These are phyloP conservation scores for Nycticryphes semicollaris DNA, from an alignment of 2,113 vertebrate species.

Conservation along the genomic window DNA sequence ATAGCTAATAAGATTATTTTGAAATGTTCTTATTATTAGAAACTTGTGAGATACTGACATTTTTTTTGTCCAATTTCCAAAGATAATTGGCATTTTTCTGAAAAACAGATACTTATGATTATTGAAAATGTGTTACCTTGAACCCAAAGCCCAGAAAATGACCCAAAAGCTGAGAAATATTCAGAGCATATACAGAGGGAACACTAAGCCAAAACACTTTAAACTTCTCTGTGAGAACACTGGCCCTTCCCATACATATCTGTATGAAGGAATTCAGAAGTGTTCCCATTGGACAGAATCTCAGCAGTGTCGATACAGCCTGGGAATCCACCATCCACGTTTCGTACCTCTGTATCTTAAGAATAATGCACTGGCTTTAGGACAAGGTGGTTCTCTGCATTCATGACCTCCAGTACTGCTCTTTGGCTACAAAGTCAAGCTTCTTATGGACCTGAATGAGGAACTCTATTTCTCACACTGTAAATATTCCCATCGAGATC, in stretches of 20 bases:
- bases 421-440: background rate
- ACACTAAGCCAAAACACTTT: background rate
- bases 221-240: background rate
- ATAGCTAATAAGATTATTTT: background rate
- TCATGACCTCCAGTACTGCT: background rate
- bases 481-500: background rate
- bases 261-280: background rate
- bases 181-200: background rate
- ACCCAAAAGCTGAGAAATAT: background rate
- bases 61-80: background rate
- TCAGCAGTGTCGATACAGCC: background rate
- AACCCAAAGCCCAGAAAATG: background rate
- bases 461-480: background rate
- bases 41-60: background rate
- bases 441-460: background rate
- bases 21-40: background rate
- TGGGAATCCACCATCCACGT: fast-evolving
- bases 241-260: background rate
- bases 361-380: background rate
- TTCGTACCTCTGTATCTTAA: background rate
- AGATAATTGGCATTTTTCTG: background rate
- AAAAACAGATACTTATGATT: background rate
- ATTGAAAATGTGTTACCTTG: background rate
- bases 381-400: background rate
- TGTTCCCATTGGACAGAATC: fast-evolving